Base-by-base conservation (phyloP, 2,797 vertebrate genomes). In the Labeo calbasu region DNA sequence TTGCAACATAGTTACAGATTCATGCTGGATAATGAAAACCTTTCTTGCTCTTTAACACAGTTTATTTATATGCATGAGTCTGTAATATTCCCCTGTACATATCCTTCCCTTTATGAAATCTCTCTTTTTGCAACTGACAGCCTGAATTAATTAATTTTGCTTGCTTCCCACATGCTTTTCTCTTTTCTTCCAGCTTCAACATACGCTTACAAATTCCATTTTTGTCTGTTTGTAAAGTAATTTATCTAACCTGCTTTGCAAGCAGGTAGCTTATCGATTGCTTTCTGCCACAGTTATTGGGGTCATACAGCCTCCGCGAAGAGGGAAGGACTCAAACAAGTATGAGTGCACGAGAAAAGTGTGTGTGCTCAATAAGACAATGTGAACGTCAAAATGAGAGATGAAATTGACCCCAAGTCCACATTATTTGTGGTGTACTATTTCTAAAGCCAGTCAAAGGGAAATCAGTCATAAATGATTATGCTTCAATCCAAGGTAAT, bases 211-310 rank as follows among this genome's bases (percentile, higher is more conserved):
- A 80, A 82, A 90, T 88, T 86, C 79, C 21, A 82, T 87, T 87
- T 89, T 71, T 88, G 83, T 88, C 79, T 87, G 90, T 90, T 90
- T 87, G 82, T 86, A 73, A 86, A 90, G 85, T 83, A 63, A 88
- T 86, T 90, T 88, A 86, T 92, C 82, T 87, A 83, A 82, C 87
- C 86, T 92, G 89, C 75, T 91, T 86, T 89, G 88, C 82, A 79
- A 70, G 79, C 85, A 55, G 77, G 82, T 85, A 83, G 81, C 80
- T 89, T 89, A 85, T 86, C 55, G 85, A 87, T 89, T 86, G 72
- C 79, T 88, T 91, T 91, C 85, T 88, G 83, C 84, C 73, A 78
- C 84, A 83, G 89, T 91, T 92, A 91, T 92, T 92, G 85, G 77
- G 87, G 75, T 90, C 85, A 84, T 68, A 48, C 55, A 28, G 81